Percentiles rank a stretch among this genome's conserved stretches.
These are phyloP conservation scores for Drosophila falleni DNA, from an alignment of 2,888 invertebrate genomes.

Conservation along the genomic window DNA sequence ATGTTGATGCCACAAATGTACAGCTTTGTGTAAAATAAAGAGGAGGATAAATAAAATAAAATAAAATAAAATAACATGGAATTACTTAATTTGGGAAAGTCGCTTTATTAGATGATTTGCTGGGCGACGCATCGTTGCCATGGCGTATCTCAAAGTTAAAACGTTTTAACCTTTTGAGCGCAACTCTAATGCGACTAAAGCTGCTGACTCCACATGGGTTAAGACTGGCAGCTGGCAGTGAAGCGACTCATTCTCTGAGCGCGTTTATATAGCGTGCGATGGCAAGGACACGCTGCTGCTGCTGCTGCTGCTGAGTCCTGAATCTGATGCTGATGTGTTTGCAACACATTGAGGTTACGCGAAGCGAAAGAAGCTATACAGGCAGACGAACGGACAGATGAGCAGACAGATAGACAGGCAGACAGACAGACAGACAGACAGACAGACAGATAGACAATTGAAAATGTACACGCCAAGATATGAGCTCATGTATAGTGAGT, in stretches of 20 bases:
- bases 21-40: neutral
- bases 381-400: conserved; percentile 22
- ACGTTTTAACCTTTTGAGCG: conserved; percentile 77
- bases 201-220: conserved; percentile 44
- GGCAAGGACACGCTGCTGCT: conserved; percentile 62
- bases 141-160: conserved; percentile 63
- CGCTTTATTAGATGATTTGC: conserved; percentile 64
- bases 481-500: conserved; percentile 37
- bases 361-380: conserved; percentile 57
- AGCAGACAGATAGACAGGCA: conserved; percentile 32
- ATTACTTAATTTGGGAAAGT: conserved; percentile 60
- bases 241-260: conserved; percentile 7
- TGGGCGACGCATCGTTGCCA: conserved; percentile 14
- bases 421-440: conserved; percentile 40
- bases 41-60: conserved; percentile 1
- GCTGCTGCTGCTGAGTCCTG: conserved; percentile 30
- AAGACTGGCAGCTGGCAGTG: conserved; percentile 32
- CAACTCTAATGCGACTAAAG: conserved; percentile 74
- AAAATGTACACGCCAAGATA: conserved; percentile 57
- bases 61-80: conserved; percentile 21
- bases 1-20: conserved; percentile 7
- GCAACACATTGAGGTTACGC: conserved; percentile 77
- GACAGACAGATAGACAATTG: conserved; percentile 54
- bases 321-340: conserved; percentile 56
- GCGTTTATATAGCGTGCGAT: conserved; percentile 7